Conservation (phyloP, 1,140 invertebrate species). For the Frieseomelitta varia region DNA sequence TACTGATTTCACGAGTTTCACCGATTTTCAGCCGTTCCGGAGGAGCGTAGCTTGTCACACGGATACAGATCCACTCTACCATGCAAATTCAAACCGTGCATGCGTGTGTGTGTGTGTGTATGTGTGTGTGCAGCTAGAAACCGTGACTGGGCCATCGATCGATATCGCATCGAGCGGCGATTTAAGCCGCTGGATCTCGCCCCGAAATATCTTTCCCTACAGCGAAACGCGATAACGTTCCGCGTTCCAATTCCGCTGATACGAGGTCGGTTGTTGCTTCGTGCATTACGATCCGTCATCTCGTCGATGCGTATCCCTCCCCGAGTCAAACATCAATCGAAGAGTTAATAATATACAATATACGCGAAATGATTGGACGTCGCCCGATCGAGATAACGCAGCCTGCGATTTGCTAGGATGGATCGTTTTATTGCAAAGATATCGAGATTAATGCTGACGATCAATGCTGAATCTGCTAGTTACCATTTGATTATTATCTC, state of each 20-base stretch:
- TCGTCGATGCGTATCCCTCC: neutral
- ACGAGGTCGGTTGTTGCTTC: neutral
- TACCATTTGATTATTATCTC: neutral
- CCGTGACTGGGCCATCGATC: slow-evolving; percentile 5
- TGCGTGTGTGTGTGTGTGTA: no score
- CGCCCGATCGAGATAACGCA: neutral
- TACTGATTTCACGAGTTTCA: slow-evolving; percentile 18
- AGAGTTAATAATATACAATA: slow-evolving; percentile 3
- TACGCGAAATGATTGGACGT: neutral
- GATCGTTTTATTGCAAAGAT: neutral
- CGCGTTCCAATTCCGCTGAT: slow-evolving; percentile 46
- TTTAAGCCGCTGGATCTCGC: slow-evolving; percentile 41
- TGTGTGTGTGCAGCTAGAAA: neutral
- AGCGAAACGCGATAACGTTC: slow-evolving; percentile 52
- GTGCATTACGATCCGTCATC: slow-evolving; percentile 34
- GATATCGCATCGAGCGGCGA: slow-evolving; percentile 13
- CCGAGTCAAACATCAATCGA: neutral
- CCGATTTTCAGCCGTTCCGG: neutral
- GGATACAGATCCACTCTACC: neutral
- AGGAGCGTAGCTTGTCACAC: neutral
- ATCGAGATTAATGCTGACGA: neutral
- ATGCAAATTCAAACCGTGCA: slow-evolving; percentile 3
- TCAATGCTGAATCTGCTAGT: neutral
- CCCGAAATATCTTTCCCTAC: slow-evolving; percentile 12
- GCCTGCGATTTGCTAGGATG: neutral